Evolutionary conservation across 2,113 vertebrate species (phyloP).

Genomic region (Ariopsis seemanni): DNA sequence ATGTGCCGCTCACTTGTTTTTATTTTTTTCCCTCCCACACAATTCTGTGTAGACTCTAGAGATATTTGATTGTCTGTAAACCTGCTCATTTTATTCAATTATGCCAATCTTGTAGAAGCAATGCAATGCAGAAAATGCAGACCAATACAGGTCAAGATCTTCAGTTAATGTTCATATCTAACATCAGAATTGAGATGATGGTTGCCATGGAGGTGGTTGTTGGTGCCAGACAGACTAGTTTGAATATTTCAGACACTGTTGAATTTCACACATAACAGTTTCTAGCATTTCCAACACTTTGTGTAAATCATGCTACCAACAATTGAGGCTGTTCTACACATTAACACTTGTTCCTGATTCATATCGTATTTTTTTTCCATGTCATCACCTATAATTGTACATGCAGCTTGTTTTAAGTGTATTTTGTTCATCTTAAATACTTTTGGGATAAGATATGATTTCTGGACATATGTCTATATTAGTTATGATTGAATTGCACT

Average conservation of each 20-base stretch:
- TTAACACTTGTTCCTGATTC: neutral
- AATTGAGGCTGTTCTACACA: neutral
- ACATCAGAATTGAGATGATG: neutral
- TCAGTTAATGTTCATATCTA: neutral
- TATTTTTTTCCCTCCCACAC: too few species aligned
- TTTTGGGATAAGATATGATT: neutral
- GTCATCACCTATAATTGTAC: neutral
- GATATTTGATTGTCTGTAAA: neutral
- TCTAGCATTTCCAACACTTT: neutral
- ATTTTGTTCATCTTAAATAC: neutral
- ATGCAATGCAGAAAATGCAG: neutral
- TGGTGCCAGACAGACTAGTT: neutral
- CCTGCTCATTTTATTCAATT: neutral
- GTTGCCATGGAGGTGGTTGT: neutral
- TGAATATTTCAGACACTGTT: neutral
- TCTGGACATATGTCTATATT: neutral
- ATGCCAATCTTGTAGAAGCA: neutral
- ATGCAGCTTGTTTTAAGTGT: neutral
- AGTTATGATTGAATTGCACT: neutral
- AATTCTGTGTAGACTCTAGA: too few species aligned
- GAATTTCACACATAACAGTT: neutral
- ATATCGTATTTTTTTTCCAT: neutral
- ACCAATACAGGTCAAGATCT: neutral
- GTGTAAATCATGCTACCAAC: neutral
- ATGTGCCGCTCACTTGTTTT: too few species aligned